phyloP scores from a whole-genome alignment of 2,888 invertebrate species.

The Ornithoptera alexandrae region DNA sequence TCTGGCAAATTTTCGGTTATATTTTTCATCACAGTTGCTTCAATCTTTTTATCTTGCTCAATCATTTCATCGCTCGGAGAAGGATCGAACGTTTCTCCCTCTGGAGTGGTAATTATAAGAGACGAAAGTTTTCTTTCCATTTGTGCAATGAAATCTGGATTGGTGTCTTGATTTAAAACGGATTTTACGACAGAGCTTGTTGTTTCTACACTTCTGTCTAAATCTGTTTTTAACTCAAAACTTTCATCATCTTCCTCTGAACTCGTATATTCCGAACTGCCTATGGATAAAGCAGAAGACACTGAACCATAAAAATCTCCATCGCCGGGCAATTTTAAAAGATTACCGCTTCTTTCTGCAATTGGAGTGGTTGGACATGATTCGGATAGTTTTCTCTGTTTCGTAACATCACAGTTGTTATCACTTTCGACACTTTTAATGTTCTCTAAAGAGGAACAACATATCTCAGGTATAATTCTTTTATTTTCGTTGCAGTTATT shows the following conservation, averaged over 20 bases:
- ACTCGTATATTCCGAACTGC: constrained; percentile 70
- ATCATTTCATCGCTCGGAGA: background rate
- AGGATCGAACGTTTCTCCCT: background rate
- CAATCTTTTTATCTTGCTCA: constrained; percentile 36
- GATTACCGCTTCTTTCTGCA: constrained; percentile 57
- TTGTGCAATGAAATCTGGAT: constrained; percentile 54
- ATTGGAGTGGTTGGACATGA: constrained; percentile 72
- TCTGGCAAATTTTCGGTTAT: constrained; percentile 14
- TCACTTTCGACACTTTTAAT: constrained; percentile 48
- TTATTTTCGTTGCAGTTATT: constrained; percentile 31
- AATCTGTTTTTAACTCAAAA: constrained; percentile 71
- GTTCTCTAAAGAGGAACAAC: constrained; percentile 63
- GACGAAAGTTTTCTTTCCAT: constrained; percentile 61
- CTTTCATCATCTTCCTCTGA: constrained; percentile 74
- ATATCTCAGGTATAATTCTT: constrained; percentile 53
- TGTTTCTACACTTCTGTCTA: constrained; percentile 72
- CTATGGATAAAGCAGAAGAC: constrained; percentile 68
- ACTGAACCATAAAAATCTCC: constrained; percentile 64
- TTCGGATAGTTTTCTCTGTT: constrained; percentile 61
- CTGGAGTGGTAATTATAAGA: constrained; percentile 41
- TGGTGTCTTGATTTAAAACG: constrained; percentile 63
- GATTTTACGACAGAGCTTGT: constrained; percentile 80
- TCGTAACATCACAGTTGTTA: constrained; percentile 25
- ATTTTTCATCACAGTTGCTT: constrained; percentile 16
- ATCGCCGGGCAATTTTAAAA: constrained; percentile 63